Evolutionary conservation across 2,797 vertebrate species (phyloP), one percentile per base, ranked within the genome.

Genomic region (Platalea minor): DNA sequence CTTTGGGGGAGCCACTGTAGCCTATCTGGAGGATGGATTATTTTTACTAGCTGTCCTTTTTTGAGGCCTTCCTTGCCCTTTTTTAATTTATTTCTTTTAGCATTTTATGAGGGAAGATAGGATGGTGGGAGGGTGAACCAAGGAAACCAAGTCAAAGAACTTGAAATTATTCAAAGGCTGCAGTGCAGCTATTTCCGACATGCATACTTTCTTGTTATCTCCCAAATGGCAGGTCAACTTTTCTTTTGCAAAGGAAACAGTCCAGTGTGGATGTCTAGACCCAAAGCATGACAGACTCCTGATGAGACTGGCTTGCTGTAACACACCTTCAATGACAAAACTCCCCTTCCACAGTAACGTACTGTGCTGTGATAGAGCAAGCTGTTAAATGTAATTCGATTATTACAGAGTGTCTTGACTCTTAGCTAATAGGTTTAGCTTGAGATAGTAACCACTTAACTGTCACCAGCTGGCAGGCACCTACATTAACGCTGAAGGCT

Each of bases 381-480:
- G 74, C 92, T 95, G 85, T 74, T 93, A 61, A 88, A 69, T 85
- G 81, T 65, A 61, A 7, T 77, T 76, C 0, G 19, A 4, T 37
- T 54, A 69, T 14, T 75, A 81, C 46, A 8, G 48, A 80, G 76
- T 75, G 79, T 86, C 89, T 91, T 37, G 51, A 96, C 90, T 83
- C 91, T 95, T 89, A 65, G 63, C 91, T 96, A 93, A 19, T 79
- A 86, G 25, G 48, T 96, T 95, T 53, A 91, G 85, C 56, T 94
- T 87, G 88, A 90, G 92, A 96, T 88, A 94, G 89, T 79, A 90
- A 95, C 84, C 53, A 75, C 73, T 94, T 74, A 60, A 83, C 81
- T 93, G 95, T 91, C 95, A 94, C 89, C 92, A 96, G 94, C 92
- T 97, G 97, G 90, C 86, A 96, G 94, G 80, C 91, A 97, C 90